Evolutionary conservation across 2,113 vertebrate genomes (phyloP).

Genomic region (Pyxicephalus adspersus): DNA sequence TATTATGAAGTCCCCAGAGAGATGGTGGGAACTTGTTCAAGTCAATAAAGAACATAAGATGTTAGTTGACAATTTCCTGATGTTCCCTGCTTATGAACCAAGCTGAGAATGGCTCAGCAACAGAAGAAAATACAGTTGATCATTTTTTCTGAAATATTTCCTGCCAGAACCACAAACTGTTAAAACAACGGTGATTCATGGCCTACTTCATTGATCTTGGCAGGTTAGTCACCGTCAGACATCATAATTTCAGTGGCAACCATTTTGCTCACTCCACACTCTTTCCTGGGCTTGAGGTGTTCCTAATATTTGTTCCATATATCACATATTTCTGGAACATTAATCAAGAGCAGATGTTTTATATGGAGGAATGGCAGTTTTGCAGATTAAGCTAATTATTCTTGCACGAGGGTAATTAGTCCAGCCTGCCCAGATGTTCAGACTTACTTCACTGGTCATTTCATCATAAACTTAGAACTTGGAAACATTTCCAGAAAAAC

Average conservation of each 20-base stretch:
- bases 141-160: background rate
- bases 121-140: background rate
- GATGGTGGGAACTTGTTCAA: constrained; percentile 8
- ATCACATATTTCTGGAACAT: background rate
- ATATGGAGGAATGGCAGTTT: constrained; percentile 21
- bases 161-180: background rate
- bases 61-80: constrained; percentile 35
- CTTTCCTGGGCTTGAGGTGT: background rate
- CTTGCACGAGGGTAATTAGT: constrained; percentile 9
- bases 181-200: constrained; percentile 4
- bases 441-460: constrained; percentile 30
- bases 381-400: constrained; percentile 20
- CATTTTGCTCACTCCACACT: background rate
- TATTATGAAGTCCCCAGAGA: constrained; percentile 48
- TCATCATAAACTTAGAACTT: constrained; percentile 8
- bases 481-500: constrained; percentile 35
- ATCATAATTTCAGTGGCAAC: background rate
- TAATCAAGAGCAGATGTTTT: constrained; percentile 8
- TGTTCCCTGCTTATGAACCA: background rate
- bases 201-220: background rate
- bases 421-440: constrained; percentile 26
- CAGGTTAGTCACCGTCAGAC: background rate
- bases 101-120: background rate
- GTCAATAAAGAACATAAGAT: constrained; percentile 39
- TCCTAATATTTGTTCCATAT: constrained; percentile 1